Evolutionary conservation across 2,888 invertebrate genomes (phyloP), one percentile per base, ranked within the genome.

Genomic region (Danaus chrysippus): DNA sequence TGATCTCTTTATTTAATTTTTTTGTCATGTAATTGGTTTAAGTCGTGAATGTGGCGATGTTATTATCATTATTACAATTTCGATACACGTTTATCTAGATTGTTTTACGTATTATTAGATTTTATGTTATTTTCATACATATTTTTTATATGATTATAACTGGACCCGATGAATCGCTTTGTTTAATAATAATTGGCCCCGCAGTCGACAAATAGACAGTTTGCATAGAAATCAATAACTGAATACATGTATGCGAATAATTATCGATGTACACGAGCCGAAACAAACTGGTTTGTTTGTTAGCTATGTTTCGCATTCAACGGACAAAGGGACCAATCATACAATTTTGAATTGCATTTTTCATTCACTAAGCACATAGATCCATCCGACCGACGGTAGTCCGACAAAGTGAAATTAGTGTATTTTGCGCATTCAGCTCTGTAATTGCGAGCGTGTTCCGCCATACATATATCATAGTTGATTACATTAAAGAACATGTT

Each of bases 301-400:
- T 61, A 61, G 66, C 63, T 56, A 63, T 61, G 63, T 65, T 63
- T 54, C 68, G 64, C 61, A 67, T 68, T 65, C 63, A 67, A 17
- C 59, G 64, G 68, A 71, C 69, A 71, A 71, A 69, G 70, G 67
- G 64, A 66, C 69, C 68, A 71, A 70, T 72, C 71, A 72, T 68
- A 71, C 69, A 69, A 70, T 70, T 71, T 70, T 65, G 65, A 67
- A 68, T 68, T 67, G 67, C 65, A 68, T 70, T 71, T 71, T 68
- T 67, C 65, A 68, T 68, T 69, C 68, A 68, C 69, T 68, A 70
- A 70, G 68, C 67, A 70, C 68, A 70, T 66, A 68, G 65, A 66
- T 63, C 63, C 67, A 42, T 44, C 65, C 57, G 56, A 46, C 17
- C 56, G 64, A 58, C 56, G 56, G 49, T 17, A 62, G 59, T 61